Conservation (phyloP, 2,797 vertebrate genomes). For the Aythya fuligula region DNA sequence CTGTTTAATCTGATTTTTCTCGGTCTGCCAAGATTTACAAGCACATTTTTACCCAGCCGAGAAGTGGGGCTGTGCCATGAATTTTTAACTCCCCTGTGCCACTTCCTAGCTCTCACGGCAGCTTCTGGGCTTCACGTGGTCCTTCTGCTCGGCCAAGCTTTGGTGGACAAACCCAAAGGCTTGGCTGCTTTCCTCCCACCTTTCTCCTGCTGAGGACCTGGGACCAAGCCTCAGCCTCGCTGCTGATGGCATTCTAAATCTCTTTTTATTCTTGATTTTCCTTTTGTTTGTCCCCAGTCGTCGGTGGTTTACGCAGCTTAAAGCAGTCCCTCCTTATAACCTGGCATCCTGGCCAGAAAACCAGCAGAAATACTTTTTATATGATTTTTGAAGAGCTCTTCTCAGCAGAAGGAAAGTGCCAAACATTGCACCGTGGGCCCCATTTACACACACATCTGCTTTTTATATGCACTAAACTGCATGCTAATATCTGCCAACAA, state of each 20-base stretch:
- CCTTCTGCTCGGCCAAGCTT: not conserved
- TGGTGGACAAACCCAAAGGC: not conserved
- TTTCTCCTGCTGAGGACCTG: not conserved
- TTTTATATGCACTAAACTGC: not conserved
- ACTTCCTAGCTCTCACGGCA: not conserved
- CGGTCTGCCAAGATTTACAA: not conserved
- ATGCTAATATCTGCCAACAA: not conserved
- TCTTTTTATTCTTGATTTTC: not conserved
- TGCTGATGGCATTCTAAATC: too few species aligned
- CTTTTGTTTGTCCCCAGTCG: not conserved
- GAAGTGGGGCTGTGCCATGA: not conserved
- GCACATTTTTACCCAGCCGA: not conserved
- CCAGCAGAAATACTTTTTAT: not conserved
- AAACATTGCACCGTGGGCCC: not conserved
- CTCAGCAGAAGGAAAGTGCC: not conserved
- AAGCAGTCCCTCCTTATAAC: not conserved
- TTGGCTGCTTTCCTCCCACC: not conserved
- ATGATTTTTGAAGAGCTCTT: not conserved
- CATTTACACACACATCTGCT: not conserved
- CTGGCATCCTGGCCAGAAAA: not conserved
- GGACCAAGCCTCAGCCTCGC: not conserved
- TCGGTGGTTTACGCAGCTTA: not conserved
- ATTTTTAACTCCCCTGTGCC: not conserved
- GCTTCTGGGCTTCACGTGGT: not conserved
- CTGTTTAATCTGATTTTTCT: not conserved